These are phyloP conservation scores for Ormyrus nitidulus DNA, from an alignment of 2,888 invertebrate species.

Conservation along the genomic window DNA sequence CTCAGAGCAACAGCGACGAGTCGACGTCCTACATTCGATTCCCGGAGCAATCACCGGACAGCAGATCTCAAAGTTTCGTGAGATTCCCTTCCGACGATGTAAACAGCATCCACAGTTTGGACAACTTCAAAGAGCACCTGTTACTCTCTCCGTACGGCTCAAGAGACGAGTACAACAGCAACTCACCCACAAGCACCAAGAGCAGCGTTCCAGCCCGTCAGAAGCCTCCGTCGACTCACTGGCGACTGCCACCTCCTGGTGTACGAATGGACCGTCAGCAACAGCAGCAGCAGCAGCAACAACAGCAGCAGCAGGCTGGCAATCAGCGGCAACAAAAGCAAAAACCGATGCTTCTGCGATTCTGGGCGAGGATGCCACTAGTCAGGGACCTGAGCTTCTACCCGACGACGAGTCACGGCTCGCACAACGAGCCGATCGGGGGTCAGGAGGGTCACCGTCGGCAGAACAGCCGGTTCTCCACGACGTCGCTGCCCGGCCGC, in stretches of 20 bases:
- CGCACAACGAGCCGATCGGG: constrained; percentile 53
- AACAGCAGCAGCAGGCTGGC: constrained; percentile 22
- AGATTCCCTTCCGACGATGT: constrained; percentile 68
- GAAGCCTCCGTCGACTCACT: constrained; percentile 60
- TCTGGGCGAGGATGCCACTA: constrained; percentile 69
- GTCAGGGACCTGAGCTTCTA: constrained; percentile 65
- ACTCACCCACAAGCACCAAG: constrained; percentile 60
- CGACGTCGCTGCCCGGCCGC: constrained; percentile 40
- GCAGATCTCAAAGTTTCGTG: constrained; percentile 55
- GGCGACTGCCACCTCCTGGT: constrained; percentile 56
- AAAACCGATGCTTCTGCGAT: constrained; percentile 63
- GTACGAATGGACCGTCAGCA: constrained; percentile 35
- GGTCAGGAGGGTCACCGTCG: constrained; percentile 4
- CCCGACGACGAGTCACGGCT: constrained; percentile 59
- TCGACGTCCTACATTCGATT: constrained; percentile 37
- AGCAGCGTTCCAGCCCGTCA: constrained; percentile 62
- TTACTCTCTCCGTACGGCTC: constrained; percentile 55
- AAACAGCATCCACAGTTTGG: constrained; percentile 69
- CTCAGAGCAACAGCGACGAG: constrained; percentile 13
- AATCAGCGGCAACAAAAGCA: constrained; percentile 61
- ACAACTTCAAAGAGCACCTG: constrained; percentile 65
- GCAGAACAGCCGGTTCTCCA: constrained; percentile 30
- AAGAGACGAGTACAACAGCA: constrained; percentile 51
- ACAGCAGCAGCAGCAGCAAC: constrained; percentile 44
- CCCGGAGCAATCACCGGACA: constrained; percentile 20